Conservation (phyloP, 2,888 invertebrate genomes). For the Sceliomorpha sp. region DNA sequence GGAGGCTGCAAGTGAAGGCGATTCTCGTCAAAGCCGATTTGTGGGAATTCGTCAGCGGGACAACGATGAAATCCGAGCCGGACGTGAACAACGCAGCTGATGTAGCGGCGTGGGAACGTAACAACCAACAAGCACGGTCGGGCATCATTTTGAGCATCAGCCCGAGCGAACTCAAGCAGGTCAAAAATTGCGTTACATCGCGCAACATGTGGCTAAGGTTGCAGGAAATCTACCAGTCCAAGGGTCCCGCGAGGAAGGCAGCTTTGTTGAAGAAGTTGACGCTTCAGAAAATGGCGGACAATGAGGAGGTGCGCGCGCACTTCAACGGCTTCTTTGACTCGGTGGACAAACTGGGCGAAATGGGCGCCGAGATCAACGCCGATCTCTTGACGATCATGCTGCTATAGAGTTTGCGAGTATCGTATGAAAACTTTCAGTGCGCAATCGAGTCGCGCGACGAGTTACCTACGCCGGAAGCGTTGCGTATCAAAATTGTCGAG, state of each 20-base stretch:
- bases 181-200: slow-evolving; percentile 62
- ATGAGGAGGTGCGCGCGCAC: slow-evolving; percentile 68
- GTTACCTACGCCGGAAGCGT: slow-evolving; percentile 41
- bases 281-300: slow-evolving; percentile 68
- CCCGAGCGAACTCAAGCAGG: slow-evolving; percentile 57
- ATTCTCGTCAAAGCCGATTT: slow-evolving; percentile 7
- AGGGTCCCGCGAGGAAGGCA: slow-evolving; percentile 75
- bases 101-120: slow-evolving; percentile 37
- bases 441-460: slow-evolving; percentile 57
- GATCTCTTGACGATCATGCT: slow-evolving; percentile 40
- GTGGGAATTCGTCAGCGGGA: slow-evolving; percentile 43
- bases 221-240: slow-evolving; percentile 70
- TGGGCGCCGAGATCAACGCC: slow-evolving; percentile 54
- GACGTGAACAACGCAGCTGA: slow-evolving; percentile 7
- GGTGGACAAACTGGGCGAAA: slow-evolving; percentile 70
- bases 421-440: slow-evolving; percentile 51
- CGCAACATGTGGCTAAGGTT: slow-evolving; percentile 73
- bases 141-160: slow-evolving; percentile 54
- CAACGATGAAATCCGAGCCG: slow-evolving; percentile 20
- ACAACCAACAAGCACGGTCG: slow-evolving; percentile 54
- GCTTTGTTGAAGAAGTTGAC: slow-evolving; percentile 73
- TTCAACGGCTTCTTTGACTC: slow-evolving; percentile 70
- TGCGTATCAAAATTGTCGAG: slow-evolving; percentile 54
- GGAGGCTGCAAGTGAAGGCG: slow-evolving; percentile 4
- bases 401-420: slow-evolving; percentile 48